phyloP scores from a whole-genome alignment of 2,113 vertebrate species.

The Pandion haliaetus region DNA sequence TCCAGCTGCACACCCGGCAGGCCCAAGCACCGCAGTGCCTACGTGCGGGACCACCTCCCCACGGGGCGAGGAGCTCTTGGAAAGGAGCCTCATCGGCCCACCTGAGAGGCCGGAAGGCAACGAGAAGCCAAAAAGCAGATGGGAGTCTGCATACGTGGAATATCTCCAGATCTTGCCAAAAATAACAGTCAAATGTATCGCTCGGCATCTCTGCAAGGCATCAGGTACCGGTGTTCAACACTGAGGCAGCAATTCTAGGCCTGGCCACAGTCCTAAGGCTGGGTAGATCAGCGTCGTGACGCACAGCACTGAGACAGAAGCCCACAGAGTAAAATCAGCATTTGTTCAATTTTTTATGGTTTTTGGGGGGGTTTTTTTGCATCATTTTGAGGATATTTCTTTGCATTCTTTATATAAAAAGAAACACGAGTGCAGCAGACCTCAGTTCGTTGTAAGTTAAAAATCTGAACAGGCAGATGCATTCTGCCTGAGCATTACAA shows the following conservation, averaged over 20 bases:
- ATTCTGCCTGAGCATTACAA: background rate
- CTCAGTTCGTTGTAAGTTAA: background rate
- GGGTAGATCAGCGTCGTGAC: too few species aligned
- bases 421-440: too few species aligned
- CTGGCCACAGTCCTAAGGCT: background rate
- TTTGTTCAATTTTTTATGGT: background rate
- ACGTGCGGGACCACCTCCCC: background rate
- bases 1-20: background rate
- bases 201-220: background rate
- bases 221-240: background rate
- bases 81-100: background rate
- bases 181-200: background rate
- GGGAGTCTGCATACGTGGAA: background rate
- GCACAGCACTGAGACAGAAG: background rate
- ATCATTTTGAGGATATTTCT: background rate
- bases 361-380: too few species aligned
- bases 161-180: background rate
- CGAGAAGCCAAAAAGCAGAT: background rate
- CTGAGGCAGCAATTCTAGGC: background rate
- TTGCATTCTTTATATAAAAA: background rate
- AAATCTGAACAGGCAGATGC: background rate
- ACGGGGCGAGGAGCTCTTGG: background rate
- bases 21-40: background rate
- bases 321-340: background rate
- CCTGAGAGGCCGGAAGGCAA: background rate